A percentile compares a stretch with the other conserved stretches of the same genome.
Evolutionary conservation across 1,140 invertebrate species (phyloP).

Genomic region (Hyles vespertilio): DNA sequence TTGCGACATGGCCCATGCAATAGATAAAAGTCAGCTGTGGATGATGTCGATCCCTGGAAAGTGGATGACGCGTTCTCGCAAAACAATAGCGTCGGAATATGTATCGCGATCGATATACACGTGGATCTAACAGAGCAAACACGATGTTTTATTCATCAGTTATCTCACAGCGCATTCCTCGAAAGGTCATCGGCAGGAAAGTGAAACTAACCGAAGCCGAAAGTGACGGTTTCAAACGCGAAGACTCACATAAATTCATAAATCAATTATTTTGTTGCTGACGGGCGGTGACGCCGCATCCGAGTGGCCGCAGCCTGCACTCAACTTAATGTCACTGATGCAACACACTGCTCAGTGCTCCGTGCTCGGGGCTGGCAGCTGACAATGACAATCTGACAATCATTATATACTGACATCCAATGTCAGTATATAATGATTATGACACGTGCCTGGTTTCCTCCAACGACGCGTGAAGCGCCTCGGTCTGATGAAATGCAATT

Average conservation of each 20-base stretch:
- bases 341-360: conserved; percentile 15
- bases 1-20: conserved; percentile 20
- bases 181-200: conserved; percentile 64
- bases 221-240: conserved; percentile 48
- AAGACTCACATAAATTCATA: conserved; percentile 36
- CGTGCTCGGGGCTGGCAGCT: background rate
- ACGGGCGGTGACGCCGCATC: background rate
- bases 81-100: background rate
- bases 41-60: conserved; percentile 17
- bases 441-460: conserved; percentile 35
- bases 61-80: conserved; percentile 10
- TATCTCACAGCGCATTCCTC: conserved; percentile 53
- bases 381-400: no score
- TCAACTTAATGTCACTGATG: conserved; percentile 37
- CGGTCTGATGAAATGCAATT: conserved; percentile 40
- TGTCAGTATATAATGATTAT: conserved; percentile 39
- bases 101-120: background rate
- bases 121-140: conserved; percentile 7
- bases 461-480: conserved; percentile 7
- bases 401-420: no score
- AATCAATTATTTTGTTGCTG: conserved; percentile 32
- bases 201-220: conserved; percentile 61
- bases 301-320: conserved; percentile 29
- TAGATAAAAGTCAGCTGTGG: conserved; percentile 20
- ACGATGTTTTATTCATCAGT: conserved; percentile 54